Conservation (phyloP, 2,797 vertebrate species). For the Platalea minor region DNA sequence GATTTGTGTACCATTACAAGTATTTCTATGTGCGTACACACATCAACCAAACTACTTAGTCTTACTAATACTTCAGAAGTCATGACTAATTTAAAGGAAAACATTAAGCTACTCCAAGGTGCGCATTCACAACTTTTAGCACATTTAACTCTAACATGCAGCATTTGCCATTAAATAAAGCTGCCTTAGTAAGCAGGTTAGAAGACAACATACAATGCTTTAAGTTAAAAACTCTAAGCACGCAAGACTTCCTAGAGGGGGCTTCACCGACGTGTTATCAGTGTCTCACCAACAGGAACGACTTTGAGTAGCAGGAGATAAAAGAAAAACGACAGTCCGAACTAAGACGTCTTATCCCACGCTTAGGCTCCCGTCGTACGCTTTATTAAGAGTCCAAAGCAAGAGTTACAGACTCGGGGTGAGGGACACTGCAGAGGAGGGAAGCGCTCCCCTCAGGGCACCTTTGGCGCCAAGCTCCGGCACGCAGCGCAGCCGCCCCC, state of each 20-base stretch:
- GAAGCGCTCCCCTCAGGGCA: background rate
- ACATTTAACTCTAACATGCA: background rate
- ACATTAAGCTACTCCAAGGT: background rate
- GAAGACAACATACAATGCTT: background rate
- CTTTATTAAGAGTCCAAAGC: conserved; percentile 3
- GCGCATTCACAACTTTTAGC: background rate
- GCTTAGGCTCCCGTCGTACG: background rate
- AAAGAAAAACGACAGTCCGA: background rate
- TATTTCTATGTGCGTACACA: background rate
- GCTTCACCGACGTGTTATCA: background rate
- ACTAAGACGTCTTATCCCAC: background rate
- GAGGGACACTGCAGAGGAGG: background rate
- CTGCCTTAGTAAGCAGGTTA: background rate
- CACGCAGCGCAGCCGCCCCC: background rate
- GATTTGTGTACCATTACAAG: background rate
- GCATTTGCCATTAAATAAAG: background rate
- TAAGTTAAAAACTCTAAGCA: background rate
- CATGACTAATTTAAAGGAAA: background rate
- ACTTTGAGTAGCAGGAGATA: background rate
- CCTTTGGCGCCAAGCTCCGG: conserved; percentile 20
- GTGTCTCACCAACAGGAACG: background rate
- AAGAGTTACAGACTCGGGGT: background rate
- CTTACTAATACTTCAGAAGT: background rate
- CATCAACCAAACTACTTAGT: background rate
- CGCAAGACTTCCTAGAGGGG: background rate